These are phyloP conservation scores for Diplodus puntazzo DNA, from an alignment of 2,797 vertebrate genomes.

Conservation along the genomic window DNA sequence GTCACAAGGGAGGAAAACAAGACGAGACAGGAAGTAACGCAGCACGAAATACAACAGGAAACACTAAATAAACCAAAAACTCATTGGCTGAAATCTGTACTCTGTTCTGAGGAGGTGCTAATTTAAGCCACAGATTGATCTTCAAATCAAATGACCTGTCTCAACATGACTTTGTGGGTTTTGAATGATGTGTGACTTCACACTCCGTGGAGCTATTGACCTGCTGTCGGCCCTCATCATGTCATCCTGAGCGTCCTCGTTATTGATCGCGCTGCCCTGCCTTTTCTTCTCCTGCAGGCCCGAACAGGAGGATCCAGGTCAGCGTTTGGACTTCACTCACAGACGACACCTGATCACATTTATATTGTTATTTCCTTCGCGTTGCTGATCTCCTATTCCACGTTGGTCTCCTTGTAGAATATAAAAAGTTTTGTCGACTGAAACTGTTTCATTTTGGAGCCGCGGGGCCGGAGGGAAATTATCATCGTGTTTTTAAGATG, in stretches of 20 bases:
- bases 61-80: too few relatives aligned
- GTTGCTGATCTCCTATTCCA: background rate
- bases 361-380: background rate
- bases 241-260: background rate
- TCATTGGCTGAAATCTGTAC: too few relatives aligned
- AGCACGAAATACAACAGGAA: too few relatives aligned
- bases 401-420: background rate
- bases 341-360: too few relatives aligned
- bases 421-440: background rate
- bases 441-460: background rate
- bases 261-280: conserved; percentile 14
- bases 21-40: too few relatives aligned
- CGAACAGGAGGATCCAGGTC: background rate
- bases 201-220: conserved; percentile 4
- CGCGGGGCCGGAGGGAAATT: background rate
- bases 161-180: background rate
- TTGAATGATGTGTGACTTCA: conserved; percentile 17
- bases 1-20: too few relatives aligned
- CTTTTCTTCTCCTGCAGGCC: too few relatives aligned
- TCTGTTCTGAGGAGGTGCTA: background rate
- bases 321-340: too few relatives aligned
- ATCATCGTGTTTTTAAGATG: conserved; percentile 16
- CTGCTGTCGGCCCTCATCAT: conserved; percentile 20
- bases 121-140: background rate
- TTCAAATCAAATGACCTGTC: background rate